Percentiles rank a stretch among this genome's conserved stretches.
Evolutionary conservation across 2,797 vertebrate species (phyloP).

Genomic region (Eutrigla gurnardus): DNA sequence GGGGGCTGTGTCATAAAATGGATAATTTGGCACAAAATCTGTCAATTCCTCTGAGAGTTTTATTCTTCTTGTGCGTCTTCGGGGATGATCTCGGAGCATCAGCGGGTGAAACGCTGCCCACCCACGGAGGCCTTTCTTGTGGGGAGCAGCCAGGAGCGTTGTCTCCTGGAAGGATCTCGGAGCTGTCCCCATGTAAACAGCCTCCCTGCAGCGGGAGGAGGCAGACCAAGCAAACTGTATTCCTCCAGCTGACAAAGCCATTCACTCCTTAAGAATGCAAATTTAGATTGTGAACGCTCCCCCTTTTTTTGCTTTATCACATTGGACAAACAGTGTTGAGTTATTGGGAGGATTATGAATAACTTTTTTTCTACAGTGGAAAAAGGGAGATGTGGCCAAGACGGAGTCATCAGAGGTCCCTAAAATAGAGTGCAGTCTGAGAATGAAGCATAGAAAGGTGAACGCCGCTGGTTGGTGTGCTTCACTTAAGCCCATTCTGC

Average conservation of each 20-base stretch:
- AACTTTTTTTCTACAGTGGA: slow-evolving; percentile 79
- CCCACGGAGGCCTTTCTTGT: slow-evolving; percentile 77
- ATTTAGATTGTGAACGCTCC: slow-evolving; percentile 77
- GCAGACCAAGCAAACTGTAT: slow-evolving; percentile 53
- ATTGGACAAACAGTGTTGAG: slow-evolving; percentile 77
- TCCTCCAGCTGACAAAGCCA: slow-evolving; percentile 70
- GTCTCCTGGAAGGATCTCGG: slow-evolving; percentile 79
- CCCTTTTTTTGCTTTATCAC: slow-evolving; percentile 68
- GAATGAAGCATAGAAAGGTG: slow-evolving; percentile 77
- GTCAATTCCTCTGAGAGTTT: slow-evolving; percentile 64
- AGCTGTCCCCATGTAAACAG: slow-evolving; percentile 82
- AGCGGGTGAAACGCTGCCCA: slow-evolving; percentile 76
- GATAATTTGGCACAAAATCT: slow-evolving; percentile 80
- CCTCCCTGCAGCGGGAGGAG: slow-evolving; percentile 73
- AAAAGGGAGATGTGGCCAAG: slow-evolving; percentile 81
- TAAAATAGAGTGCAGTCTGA: slow-evolving; percentile 78
- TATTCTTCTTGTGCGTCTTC: slow-evolving; percentile 64
- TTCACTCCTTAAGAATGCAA: slow-evolving; percentile 76
- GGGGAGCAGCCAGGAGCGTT: slow-evolving; percentile 69
- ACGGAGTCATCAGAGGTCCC: slow-evolving; percentile 77
- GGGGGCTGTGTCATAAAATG: slow-evolving; percentile 72
- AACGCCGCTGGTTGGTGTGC: slow-evolving; percentile 48
- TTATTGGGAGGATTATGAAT: slow-evolving; percentile 83
- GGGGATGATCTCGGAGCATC: slow-evolving; percentile 63
- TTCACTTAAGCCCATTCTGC: slow-evolving; percentile 50